Conservation (phyloP, 2,888 invertebrate species). For the Platypus cylindrus region DNA sequence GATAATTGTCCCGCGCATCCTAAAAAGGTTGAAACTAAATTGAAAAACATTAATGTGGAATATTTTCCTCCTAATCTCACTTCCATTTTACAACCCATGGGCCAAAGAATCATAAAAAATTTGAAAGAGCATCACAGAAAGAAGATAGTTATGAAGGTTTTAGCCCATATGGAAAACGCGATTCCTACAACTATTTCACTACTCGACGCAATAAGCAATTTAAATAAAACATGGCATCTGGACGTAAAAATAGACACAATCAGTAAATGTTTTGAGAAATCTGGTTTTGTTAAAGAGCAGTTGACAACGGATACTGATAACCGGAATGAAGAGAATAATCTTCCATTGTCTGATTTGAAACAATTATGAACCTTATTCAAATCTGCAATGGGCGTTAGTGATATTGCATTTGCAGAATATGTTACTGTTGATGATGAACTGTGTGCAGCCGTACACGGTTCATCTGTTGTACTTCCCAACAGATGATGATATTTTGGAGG, state of each 20-base stretch:
- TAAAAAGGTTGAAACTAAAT: conserved; percentile 5
- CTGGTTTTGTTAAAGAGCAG: conserved; percentile 15
- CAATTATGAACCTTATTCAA: conserved; percentile 8
- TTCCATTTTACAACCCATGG: conserved; percentile 20
- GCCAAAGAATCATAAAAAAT: conserved; percentile 18
- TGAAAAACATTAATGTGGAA: conserved; percentile 11
- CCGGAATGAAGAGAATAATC: conserved; percentile 15
- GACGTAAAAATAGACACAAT: conserved; percentile 13
- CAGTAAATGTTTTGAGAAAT: conserved; percentile 18
- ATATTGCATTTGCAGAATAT: conserved; percentile 7
- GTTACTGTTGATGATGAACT: conserved; percentile 9
- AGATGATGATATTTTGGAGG: conserved; percentile 14
- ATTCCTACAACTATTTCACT: conserved; percentile 14
- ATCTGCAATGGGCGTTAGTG: conserved; percentile 8
- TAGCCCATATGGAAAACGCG: conserved; percentile 9
- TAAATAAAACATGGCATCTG: conserved; percentile 16
- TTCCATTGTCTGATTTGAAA: conserved; percentile 11
- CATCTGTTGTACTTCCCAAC: conserved; percentile 12
- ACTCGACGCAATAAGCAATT: conserved; percentile 10
- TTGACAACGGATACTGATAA: too few relatives aligned
- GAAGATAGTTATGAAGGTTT: conserved; percentile 13
- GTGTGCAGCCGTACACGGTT: conserved; percentile 11
- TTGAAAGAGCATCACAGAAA: conserved; percentile 15
- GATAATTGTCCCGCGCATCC: conserved; percentile 15
- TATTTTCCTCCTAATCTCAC: conserved; percentile 23